Evolutionary conservation across 1,140 invertebrate genomes (phyloP), one percentile per base, ranked within the genome.

Genomic region (Coboldia fuscipes): DNA sequence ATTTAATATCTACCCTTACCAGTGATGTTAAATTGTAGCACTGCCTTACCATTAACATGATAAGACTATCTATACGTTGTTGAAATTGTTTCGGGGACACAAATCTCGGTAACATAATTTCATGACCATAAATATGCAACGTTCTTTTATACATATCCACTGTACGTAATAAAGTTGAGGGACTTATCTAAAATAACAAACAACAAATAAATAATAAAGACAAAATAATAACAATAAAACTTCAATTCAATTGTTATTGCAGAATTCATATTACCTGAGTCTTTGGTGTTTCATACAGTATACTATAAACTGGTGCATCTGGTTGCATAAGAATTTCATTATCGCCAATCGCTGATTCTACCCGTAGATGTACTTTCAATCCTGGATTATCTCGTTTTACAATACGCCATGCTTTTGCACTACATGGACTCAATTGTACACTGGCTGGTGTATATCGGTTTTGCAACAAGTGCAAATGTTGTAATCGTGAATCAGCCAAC

Each of bases 391-490:
- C 64, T 23, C 44, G 41, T 37, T 55, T 58, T 38, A 68, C 56
- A 33, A 50, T 60, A 24, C 59, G 56, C 69, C 69, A 72, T 2
- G 55, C 43, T 29, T 51, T 51, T 5, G 43, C 42, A 3, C 44
- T 44, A 18, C 58, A 55, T 30, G 42, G 51, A 56, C 55, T 63
- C 47, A 63, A 53, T 42, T 44, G 46, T 33, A 58, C 41, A 19
- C 58, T 54, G 3, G 48, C 47, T 8, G 68, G 63, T 33, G 70
- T 70, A 40, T 78, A 80, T 27, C 66, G 59, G 52, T 82, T 84
- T 51, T 85, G 80, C 8, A 83, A 46, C 32, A 89, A 70, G 50
- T 81, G 69, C 29, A 89, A 54, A 44, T 86, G 70, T 28, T 61
- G 49, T 14, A 88, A 47, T 41, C 61, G 63, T 1, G 69, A 73